phyloP scores from a whole-genome alignment of 2,888 invertebrate genomes.

The Polyommatus iphigenia region DNA sequence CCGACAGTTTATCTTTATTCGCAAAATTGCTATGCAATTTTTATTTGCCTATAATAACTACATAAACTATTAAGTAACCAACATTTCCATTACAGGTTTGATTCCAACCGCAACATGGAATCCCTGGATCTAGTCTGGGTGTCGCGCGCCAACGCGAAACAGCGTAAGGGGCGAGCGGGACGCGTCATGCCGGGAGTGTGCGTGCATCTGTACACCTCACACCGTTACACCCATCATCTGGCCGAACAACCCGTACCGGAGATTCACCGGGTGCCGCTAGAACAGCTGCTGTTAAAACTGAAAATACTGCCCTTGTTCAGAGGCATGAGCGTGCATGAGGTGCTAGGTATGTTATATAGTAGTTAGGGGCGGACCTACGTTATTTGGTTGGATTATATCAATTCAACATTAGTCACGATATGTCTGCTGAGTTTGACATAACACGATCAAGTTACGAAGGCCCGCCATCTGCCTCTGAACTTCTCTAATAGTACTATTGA shows the following conservation, averaged over 20 bases:
- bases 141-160: conserved; percentile 93
- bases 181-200: conserved; percentile 94
- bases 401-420: no score
- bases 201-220: conserved; percentile 91
- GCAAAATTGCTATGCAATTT: no score
- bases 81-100: conserved; percentile 74
- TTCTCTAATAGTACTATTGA: no score
- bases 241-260: conserved; percentile 91
- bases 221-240: conserved; percentile 83
- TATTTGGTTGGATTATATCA: not conserved
- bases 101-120: conserved; percentile 92
- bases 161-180: conserved; percentile 94
- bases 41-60: no score
- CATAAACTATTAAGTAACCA: no score
- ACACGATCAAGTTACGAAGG: no score
- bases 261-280: conserved; percentile 93
- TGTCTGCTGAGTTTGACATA: no score
- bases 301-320: conserved; percentile 82
- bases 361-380: not conserved
- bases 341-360: conserved; percentile 65
- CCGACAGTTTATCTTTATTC: no score
- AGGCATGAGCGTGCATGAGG: conserved; percentile 73
- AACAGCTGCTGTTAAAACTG: conserved; percentile 88
- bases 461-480: no score
- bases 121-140: conserved; percentile 94